Conservation (phyloP, 2,113 vertebrate genomes). For the Hypanus sabinus region DNA sequence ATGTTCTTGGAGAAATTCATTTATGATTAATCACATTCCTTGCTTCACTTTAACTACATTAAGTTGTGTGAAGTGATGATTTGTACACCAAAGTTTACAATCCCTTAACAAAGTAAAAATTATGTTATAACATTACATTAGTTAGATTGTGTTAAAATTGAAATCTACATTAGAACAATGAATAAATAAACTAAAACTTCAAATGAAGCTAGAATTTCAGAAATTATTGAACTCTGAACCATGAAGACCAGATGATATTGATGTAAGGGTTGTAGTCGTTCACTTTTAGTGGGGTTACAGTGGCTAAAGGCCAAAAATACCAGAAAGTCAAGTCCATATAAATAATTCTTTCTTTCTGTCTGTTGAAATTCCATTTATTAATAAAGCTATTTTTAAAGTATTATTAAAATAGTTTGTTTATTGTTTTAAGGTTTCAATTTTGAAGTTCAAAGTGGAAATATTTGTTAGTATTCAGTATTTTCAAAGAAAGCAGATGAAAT, state of each 20-base stretch:
- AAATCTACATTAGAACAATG: not conserved
- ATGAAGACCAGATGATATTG: not conserved
- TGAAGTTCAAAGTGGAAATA: not conserved
- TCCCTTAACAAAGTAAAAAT: not conserved
- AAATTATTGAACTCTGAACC: not conserved
- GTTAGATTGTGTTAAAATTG: not conserved
- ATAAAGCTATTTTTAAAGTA: not conserved
- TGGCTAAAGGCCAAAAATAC: constrained; percentile 31
- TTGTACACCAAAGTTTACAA: not conserved
- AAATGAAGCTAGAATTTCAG: not conserved
- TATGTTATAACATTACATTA: not conserved
- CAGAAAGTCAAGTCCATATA: constrained; percentile 18
- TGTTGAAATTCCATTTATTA: not conserved
- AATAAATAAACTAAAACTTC: not conserved
- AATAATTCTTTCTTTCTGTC: constrained; percentile 15
- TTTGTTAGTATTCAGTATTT: not conserved
- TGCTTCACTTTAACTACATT: not conserved
- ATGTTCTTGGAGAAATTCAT: not conserved
- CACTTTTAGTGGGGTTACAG: not conserved
- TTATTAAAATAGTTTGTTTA: constrained; percentile 21
- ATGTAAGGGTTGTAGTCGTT: constrained; percentile 18
- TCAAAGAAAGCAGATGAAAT: not conserved
- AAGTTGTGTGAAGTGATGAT: not conserved
- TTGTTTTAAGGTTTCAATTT: not conserved
- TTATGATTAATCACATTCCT: not conserved